Evolutionary conservation across 1,140 invertebrate genomes (phyloP).

Genomic region (Drosophila grimshawi): DNA sequence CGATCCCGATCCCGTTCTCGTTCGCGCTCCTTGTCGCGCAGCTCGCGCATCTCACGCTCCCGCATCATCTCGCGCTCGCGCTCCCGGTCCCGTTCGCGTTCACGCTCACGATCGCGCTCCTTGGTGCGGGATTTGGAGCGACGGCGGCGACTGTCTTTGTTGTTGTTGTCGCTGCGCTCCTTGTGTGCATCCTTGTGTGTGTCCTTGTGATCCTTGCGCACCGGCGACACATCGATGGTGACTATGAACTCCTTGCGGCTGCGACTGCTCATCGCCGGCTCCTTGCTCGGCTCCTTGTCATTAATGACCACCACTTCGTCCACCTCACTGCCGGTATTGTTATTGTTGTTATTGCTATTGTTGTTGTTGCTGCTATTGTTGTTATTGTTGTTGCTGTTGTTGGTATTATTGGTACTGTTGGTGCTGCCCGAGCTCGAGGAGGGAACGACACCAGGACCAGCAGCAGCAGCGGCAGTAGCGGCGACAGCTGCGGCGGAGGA

Average conservation of each 20-base stretch:
- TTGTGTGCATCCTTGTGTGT: constrained; percentile 55
- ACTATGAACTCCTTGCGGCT: constrained; percentile 56
- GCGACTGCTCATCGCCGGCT: constrained; percentile 7
- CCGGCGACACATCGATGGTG: constrained; percentile 57
- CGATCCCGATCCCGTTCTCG: constrained; percentile 83
- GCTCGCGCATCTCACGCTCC: constrained; percentile 75
- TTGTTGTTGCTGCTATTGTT: background rate
- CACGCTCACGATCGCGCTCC: constrained; percentile 82
- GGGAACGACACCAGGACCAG: background rate
- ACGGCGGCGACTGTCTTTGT: constrained; percentile 62
- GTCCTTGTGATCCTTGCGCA: constrained; percentile 82
- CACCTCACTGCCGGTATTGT: constrained; percentile 19
- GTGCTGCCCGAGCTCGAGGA: background rate
- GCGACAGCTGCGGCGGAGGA: background rate
- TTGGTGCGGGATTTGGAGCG: constrained; percentile 84
- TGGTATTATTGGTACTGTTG: background rate
- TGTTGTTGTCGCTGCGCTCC: constrained; percentile 63
- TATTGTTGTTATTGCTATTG: background rate
- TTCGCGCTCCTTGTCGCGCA: constrained; percentile 86
- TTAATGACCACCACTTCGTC: constrained; percentile 49
- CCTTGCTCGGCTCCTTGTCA: constrained; percentile 42
- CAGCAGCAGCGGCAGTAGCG: too few species aligned
- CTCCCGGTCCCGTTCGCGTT: constrained; percentile 84
- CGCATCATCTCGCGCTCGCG: constrained; percentile 66
- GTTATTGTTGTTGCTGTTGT: constrained; percentile 2